Percentiles rank a stretch among this genome's conserved stretches.
These are phyloP conservation scores for Amphipoea lucens DNA, from an alignment of 2,888 invertebrate genomes.

Conservation along the genomic window DNA sequence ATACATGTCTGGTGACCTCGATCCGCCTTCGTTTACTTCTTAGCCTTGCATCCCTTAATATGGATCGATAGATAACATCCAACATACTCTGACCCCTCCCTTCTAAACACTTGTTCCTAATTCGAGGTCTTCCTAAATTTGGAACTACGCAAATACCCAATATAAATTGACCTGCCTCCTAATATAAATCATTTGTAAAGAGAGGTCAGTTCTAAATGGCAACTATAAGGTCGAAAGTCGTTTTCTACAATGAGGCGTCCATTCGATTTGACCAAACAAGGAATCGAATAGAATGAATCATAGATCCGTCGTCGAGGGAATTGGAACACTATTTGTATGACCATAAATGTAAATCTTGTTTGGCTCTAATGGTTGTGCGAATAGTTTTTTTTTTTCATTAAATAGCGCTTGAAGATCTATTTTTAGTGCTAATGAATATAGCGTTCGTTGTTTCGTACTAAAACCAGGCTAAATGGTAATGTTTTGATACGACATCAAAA, in stretches of 20 bases:
- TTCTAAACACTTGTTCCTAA: slow-evolving; percentile 63
- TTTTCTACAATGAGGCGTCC: slow-evolving; percentile 68
- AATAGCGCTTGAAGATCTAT: slow-evolving; percentile 59
- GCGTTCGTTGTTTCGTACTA: slow-evolving; percentile 33
- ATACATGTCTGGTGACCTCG: slow-evolving; percentile 60
- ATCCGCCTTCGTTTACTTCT: slow-evolving; percentile 64
- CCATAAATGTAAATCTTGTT: slow-evolving; percentile 55
- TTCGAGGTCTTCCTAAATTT: slow-evolving; percentile 61
- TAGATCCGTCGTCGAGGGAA: slow-evolving; percentile 62
- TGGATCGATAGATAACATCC: slow-evolving; percentile 66
- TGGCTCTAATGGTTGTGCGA: slow-evolving; percentile 32
- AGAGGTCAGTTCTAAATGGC: slow-evolving; percentile 53
- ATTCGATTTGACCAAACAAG: slow-evolving; percentile 81
- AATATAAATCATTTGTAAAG: slow-evolving; percentile 38
- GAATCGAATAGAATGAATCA: slow-evolving; percentile 74
- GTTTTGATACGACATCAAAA: slow-evolving; percentile 35
- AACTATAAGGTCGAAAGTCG: slow-evolving; percentile 71
- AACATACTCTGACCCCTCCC: slow-evolving; percentile 62
- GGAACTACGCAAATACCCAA: slow-evolving; percentile 34
- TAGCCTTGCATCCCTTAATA: slow-evolving; percentile 80
- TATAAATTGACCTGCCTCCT: slow-evolving; percentile 60
- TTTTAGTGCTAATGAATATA: slow-evolving; percentile 65
- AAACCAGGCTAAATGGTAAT: slow-evolving; percentile 35
- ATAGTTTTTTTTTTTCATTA: slow-evolving; percentile 49
- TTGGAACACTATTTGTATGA: slow-evolving; percentile 60